A percentile compares a stretch with the other conserved stretches of the same genome.
These are phyloP conservation scores for Paratilapia polleni DNA, from an alignment of 2,113 vertebrate species.

Conservation along the genomic window DNA sequence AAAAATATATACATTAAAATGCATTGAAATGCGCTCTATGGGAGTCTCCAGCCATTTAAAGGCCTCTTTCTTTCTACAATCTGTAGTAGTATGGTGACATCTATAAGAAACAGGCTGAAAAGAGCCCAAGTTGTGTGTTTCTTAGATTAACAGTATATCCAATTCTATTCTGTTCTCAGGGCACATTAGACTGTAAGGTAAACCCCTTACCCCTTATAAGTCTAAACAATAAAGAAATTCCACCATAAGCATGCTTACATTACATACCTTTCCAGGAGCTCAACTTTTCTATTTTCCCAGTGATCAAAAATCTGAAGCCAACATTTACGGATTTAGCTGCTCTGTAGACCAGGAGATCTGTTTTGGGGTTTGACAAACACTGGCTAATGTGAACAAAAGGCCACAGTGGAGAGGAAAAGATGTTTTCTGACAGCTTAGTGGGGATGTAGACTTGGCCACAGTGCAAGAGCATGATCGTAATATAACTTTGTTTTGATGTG, in stretches of 20 bases:
- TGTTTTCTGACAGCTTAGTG: background rate
- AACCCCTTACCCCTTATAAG: background rate
- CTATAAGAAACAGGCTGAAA: background rate
- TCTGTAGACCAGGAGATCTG: background rate
- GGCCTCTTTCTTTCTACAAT: background rate
- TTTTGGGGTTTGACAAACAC: background rate
- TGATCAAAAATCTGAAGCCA: background rate
- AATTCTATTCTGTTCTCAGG: background rate
- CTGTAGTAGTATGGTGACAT: background rate
- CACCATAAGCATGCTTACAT: background rate
- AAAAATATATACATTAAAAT: too few species aligned
- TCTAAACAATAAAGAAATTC: background rate
- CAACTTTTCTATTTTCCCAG: background rate
- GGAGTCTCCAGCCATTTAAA: background rate
- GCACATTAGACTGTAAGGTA: background rate
- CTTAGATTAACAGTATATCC: background rate
- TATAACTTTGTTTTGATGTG: background rate
- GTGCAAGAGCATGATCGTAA: background rate
- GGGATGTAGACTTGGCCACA: background rate
- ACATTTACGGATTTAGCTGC: background rate
- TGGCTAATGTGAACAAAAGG: background rate
- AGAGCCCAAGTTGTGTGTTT: background rate
- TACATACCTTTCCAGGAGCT: background rate
- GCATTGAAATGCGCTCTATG: background rate
- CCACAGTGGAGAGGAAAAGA: background rate